phyloP scores from a whole-genome alignment of 30 jellyfish, hydroid and myxozoan genomes.

The Catostylus mosaicus region DNA sequence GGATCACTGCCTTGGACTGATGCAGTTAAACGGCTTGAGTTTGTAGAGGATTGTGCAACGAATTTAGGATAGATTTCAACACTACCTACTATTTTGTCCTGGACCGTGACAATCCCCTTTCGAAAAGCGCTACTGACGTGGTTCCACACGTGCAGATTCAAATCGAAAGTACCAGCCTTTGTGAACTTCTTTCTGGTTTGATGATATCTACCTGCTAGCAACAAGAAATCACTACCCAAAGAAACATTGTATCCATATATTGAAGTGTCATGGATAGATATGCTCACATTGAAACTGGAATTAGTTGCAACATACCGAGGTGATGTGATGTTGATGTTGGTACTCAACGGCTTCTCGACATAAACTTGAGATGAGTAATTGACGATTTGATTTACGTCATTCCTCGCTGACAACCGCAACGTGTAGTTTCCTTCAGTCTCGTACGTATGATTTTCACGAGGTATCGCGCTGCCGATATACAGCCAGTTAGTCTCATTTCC shows the following conservation, averaged over 20 bases:
- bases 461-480: constrained; percentile 2
- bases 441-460: constrained; percentile 21
- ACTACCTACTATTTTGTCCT: constrained; percentile 46
- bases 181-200: background rate
- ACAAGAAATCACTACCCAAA: background rate
- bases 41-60: constrained; percentile 13
- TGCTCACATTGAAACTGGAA: background rate
- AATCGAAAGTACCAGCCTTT: constrained; percentile 28
- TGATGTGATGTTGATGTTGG: background rate
- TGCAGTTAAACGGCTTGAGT: background rate
- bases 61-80: constrained; percentile 16
- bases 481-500: constrained; percentile 36
- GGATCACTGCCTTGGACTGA: constrained; percentile 30
- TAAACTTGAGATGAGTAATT: constrained; percentile 28
- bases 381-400: constrained; percentile 51
- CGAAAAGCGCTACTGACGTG: constrained; percentile 56
- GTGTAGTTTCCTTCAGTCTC: constrained; percentile 41
- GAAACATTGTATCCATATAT: constrained; percentile 47
- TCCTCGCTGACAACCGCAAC: constrained; percentile 10
- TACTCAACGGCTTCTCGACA: constrained; percentile 55
- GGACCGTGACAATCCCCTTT: constrained; percentile 17
- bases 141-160: constrained; percentile 55
- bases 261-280: constrained; percentile 10
- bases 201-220: background rate
- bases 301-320: constrained; percentile 31